A percentile compares a stretch with the other conserved stretches of the same genome.
These are phyloP conservation scores for Orgyia antiqua DNA, from an alignment of 2,888 invertebrate species.

Conservation along the genomic window DNA sequence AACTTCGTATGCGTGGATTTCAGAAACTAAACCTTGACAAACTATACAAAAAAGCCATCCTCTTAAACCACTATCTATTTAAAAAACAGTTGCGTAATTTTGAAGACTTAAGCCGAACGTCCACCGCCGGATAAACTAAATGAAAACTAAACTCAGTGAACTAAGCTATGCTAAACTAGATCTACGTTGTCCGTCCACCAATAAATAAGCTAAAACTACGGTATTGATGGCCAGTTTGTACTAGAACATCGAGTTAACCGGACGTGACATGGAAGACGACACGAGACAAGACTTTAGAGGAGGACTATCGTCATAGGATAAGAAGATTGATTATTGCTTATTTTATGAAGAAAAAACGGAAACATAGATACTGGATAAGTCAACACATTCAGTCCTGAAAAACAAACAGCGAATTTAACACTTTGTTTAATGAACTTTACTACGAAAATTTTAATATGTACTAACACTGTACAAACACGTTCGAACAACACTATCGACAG, in stretches of 20 bases:
- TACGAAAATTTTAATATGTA: conserved; percentile 12
- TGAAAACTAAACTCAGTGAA: background rate
- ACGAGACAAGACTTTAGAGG: no score
- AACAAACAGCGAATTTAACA: conserved; percentile 3
- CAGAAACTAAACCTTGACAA: no score
- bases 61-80: no score
- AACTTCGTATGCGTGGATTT: no score
- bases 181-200: background rate
- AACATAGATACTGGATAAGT: background rate
- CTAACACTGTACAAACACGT: conserved; percentile 11
- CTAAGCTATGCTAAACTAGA: background rate
- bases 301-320: no score
- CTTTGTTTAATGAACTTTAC: conserved; percentile 10
- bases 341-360: background rate
- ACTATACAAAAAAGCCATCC: no score
- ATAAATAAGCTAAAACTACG: no score
- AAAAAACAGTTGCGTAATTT: no score
- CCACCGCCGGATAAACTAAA: no score
- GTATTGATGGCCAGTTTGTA: background rate
- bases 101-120: background rate
- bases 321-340: no score
- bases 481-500: conserved; percentile 6
- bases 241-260: no score
- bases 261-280: background rate
- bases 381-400: background rate